Evolutionary conservation across 2,113 vertebrate species (phyloP).

Genomic region (Ceyx melanurus): DNA sequence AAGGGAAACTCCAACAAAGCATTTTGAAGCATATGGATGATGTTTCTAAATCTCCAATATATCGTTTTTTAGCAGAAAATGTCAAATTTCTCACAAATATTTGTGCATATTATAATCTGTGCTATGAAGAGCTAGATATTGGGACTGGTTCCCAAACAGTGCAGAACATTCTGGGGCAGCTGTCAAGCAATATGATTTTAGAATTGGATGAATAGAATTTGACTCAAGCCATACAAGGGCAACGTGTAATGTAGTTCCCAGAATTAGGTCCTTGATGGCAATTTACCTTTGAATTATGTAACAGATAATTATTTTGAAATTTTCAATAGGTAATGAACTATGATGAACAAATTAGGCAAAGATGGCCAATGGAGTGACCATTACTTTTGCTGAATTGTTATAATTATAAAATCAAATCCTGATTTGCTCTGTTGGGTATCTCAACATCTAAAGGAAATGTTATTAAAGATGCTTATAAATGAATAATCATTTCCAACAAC

Average conservation of each 20-base stretch:
- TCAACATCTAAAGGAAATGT: constrained; percentile 87
- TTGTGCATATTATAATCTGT: not conserved
- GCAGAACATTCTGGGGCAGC: not conserved
- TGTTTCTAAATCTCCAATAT: not conserved
- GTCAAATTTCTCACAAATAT: not conserved
- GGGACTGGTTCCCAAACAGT: not conserved
- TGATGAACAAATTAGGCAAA: constrained; percentile 57
- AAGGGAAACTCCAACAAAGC: not conserved
- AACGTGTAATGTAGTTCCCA: not conserved
- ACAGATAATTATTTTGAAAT: constrained; percentile 31
- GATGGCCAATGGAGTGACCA: constrained; percentile 61
- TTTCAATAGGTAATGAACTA: constrained; percentile 16
- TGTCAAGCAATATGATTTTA: not conserved
- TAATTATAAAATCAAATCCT: constrained; percentile 88
- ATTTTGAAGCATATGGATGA: not conserved
- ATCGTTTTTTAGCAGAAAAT: not conserved
- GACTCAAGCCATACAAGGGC: not conserved
- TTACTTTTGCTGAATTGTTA: constrained; percentile 76
- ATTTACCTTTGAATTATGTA: not conserved
- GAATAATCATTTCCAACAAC: constrained; percentile 89
- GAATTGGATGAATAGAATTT: not conserved
- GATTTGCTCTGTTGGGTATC: constrained; percentile 77
- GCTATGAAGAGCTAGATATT: not conserved
- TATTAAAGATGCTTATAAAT: constrained; percentile 92
- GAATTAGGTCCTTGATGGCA: not conserved